phyloP scores from a whole-genome alignment of 2,888 invertebrate species.

The Agrochola lychnidis region DNA sequence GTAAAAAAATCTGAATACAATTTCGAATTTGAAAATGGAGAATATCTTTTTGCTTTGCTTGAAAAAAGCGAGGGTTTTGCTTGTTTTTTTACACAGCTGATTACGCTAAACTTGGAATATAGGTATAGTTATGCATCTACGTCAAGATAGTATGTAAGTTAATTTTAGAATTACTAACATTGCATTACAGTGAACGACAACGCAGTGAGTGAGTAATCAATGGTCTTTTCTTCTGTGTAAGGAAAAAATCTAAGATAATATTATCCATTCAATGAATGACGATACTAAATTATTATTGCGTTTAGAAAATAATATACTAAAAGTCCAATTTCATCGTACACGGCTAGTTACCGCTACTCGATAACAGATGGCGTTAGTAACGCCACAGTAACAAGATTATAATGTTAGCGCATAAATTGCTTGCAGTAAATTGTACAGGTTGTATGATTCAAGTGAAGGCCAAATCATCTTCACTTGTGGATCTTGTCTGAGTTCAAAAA shows the following conservation, averaged over 20 bases:
- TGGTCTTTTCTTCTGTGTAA: too few species aligned
- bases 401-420: conserved; percentile 18
- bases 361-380: conserved; percentile 68
- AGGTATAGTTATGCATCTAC: background rate
- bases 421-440: conserved; percentile 18
- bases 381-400: background rate
- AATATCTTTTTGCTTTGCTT: background rate
- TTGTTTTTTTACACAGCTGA: background rate
- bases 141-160: background rate
- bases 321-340: background rate
- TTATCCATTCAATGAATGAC: background rate
- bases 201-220: background rate
- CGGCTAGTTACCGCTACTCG: conserved; percentile 55
- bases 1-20: background rate
- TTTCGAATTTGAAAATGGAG: background rate
- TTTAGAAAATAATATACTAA: background rate
- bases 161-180: background rate
- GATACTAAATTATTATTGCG: too few species aligned
- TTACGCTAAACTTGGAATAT: background rate
- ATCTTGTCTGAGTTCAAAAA: conserved; percentile 14
- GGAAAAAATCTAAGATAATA: background rate
- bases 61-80: background rate
- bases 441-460: conserved; percentile 20
- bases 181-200: background rate
- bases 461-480: background rate